Evolutionary conservation across 2,797 vertebrate species (phyloP), one percentile per base, ranked within the genome.

Genomic region (Lepus townsendii): DNA sequence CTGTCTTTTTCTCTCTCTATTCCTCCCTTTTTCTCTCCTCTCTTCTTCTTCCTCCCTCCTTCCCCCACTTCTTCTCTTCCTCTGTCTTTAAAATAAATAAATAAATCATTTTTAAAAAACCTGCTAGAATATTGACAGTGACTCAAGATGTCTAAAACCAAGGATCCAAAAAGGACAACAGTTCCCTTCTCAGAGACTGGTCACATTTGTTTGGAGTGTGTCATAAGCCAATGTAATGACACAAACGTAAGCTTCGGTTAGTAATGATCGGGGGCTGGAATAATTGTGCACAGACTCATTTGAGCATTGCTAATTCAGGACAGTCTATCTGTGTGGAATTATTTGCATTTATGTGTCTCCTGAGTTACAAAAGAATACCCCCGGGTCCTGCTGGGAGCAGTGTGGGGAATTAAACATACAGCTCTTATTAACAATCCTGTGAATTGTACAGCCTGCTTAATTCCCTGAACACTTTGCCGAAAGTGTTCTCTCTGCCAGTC

Each of bases 341-440:
- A 93, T 93, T 95, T 94, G 83, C 69, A 79, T 78, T 93, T 91
- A 57, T 88, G 38, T 79, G 94, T 97, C 92, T 78, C 82, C 65
- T 1, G 77, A 87, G 75, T 92, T 96, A 89, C 93, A 92, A 96
- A 95, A 47, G 75, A 93, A 91, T 86, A 38, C 94, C 62, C 86
- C 2, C 0, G 71, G 85, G 90, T 91, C 80, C 80, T 71, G 50
- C 90, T 94, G 65, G 9, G 83, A 87, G 94, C 54, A 0, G 54
- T 57, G 54, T 13, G 38, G 95, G 96, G 97, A 96, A 83, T 88
- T 93, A 77, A 92, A 84, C 73, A 16, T 8, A 76, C 52, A 94
- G 72, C 65, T 89, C 88, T 96, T 86, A 66, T 85, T 72, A 96
- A 93, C 83, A 94, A 76, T 84, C 86, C 60, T 52, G 72, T 38